Percentiles rank a stretch among this genome's conserved stretches.
Evolutionary conservation across 2,888 invertebrate genomes (phyloP).

Genomic region (Orthosia incerta): DNA sequence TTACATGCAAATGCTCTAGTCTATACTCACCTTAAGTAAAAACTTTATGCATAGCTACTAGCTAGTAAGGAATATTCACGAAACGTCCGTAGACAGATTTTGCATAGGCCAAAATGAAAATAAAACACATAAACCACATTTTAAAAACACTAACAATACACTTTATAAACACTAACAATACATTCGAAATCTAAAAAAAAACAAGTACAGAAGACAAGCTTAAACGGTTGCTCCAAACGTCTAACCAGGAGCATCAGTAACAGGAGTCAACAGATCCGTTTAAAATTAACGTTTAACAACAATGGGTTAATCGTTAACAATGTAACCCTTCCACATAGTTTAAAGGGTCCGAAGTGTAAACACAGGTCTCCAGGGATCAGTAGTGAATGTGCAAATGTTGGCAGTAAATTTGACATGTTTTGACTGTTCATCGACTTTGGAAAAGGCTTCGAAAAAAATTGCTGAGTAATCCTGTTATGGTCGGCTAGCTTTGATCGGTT

Average conservation of each 20-base stretch:
- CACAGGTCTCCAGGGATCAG: slow-evolving; percentile 75
- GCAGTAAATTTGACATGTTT: slow-evolving; percentile 86
- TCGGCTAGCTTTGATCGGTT: slow-evolving; percentile 77
- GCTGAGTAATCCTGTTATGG: slow-evolving; percentile 81
- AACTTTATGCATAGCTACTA: no score
- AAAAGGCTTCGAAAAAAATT: slow-evolving; percentile 67
- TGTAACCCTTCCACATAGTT: slow-evolving; percentile 79
- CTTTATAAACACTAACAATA: no score
- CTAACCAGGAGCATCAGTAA: slow-evolving; percentile 8
- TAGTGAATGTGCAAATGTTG: slow-evolving; percentile 79
- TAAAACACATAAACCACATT: no score
- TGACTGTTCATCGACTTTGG: slow-evolving; percentile 83
- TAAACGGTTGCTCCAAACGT: slow-evolving; percentile 14
- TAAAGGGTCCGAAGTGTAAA: slow-evolving; percentile 70
- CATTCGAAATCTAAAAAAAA: no score
- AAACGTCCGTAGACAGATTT: no score
- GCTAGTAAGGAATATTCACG: no score
- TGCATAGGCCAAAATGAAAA: no score
- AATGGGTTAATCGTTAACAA: slow-evolving; percentile 72
- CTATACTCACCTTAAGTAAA: no score
- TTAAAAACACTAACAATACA: no score
- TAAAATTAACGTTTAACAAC: slow-evolving; percentile 66
- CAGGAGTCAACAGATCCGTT: slow-evolving; percentile 58
- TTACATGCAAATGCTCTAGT: no score
- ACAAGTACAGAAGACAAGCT: background rate